phyloP scores from a whole-genome alignment of 1,140 invertebrate genomes.

The Monomorium pharaonis region DNA sequence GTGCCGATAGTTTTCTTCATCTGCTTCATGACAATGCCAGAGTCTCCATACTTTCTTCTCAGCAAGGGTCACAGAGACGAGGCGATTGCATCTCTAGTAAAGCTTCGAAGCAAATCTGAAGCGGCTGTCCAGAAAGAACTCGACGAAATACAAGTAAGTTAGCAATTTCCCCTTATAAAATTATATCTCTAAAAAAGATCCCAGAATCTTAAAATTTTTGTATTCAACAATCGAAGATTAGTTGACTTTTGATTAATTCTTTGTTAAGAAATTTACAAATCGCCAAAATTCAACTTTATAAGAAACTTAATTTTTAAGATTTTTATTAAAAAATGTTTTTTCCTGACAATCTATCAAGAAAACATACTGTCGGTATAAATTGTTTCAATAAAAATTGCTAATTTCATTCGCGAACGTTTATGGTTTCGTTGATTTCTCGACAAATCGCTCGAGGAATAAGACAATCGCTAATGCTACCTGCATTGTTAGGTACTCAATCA shows the following conservation, averaged over 20 bases:
- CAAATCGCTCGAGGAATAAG: background rate
- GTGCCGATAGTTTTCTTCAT: slow-evolving; percentile 88
- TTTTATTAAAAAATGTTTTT: background rate
- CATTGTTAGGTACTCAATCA: background rate
- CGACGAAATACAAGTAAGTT: slow-evolving; percentile 84
- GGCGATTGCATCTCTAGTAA: slow-evolving; percentile 88
- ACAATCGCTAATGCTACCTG: slow-evolving; percentile 11
- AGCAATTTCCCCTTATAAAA: background rate
- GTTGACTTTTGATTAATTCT: background rate
- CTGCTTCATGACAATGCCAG: slow-evolving; percentile 91
- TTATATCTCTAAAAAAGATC: background rate
- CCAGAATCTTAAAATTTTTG: background rate
- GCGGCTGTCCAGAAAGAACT: slow-evolving; percentile 88
- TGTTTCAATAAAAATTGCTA: background rate
- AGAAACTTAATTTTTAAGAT: too few relatives aligned
- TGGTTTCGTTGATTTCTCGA: slow-evolving; percentile 4
- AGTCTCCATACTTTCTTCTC: slow-evolving; percentile 91
- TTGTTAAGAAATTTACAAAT: background rate
- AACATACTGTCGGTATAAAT: background rate
- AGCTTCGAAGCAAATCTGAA: slow-evolving; percentile 87
- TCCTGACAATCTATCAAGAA: background rate
- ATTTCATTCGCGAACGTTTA: background rate
- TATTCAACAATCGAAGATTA: background rate
- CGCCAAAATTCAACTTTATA: background rate
- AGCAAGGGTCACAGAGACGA: slow-evolving; percentile 86